Evolutionary conservation across 2,888 invertebrate genomes (phyloP), one percentile per base, ranked within the genome.

Genomic region (Antitype chi): DNA sequence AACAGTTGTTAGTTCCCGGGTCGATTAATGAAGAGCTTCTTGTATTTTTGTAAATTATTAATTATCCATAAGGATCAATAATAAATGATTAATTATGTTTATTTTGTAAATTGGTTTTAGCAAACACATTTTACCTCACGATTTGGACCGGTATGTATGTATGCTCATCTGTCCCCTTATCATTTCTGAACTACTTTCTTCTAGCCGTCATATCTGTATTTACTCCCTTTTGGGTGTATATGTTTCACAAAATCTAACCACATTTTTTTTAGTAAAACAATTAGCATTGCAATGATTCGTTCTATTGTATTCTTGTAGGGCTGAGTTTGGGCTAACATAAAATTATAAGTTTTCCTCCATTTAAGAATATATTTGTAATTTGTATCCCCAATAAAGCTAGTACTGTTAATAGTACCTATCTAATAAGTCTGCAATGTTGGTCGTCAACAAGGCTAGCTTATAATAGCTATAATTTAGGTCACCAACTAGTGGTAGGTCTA

Each of bases 371-470:
- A 20, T 25, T 32, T 32, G 20, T 11, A 23, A 32, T 60, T 20
- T 47, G 20, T 25, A 20, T 25, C 13, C 25, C 20, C 25, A 70
- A 57, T 57, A 17, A n/a, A 53, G 23, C 15, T 28, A 63, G 9
- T 52, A 55, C 20, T 47, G 23, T 47, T 43, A 67, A n/a, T 38
- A 55, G 53, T 47, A 76, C 47, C 52, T 47, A 76, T 53, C 52
- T 47, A 66, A 17, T 77, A 78, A 9, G 38, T 60, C 32, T 66
- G 49, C n/a, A 71, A 78, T 38, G 38, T 38, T 5, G n/a, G 17
- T 62, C 59, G 66, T 62, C 28, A 66, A 55, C 25, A 78, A 67
- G 28, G 28, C 62, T 57, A 55, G 49, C n/a, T 49, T 32, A 11
- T 47, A 43, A 70, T 47, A 59, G 13, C 20, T 28, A 38, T 66